These are phyloP conservation scores for Dendrocincla fuliginosa DNA, from an alignment of 2,797 vertebrate genomes.

Conservation along the genomic window DNA sequence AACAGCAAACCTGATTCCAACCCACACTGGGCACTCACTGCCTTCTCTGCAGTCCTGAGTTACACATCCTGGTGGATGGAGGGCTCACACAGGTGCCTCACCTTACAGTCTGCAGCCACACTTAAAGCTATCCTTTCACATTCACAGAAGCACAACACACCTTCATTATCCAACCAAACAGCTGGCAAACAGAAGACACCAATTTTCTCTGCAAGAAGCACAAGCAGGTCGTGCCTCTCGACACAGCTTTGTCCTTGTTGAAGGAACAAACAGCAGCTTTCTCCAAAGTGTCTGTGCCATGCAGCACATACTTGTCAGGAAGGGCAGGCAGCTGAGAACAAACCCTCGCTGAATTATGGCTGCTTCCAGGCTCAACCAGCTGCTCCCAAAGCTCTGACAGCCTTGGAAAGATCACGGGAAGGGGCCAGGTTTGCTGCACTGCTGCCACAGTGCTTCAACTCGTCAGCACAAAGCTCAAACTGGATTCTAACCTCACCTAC, in stretches of 20 bases:
- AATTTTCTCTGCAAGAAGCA: neutral
- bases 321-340: neutral
- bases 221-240: neutral
- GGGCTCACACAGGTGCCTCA: rapidly evolving
- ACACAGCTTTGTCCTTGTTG: neutral
- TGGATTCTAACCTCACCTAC: neutral
- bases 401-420: neutral
- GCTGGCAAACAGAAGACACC: neutral
- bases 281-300: neutral
- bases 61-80: rapidly evolving
- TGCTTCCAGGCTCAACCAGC: neutral
- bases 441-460: neutral
- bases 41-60: neutral
- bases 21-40: neutral
- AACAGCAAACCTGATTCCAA: conserved; percentile 12
- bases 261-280: neutral
- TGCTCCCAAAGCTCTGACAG: neutral
- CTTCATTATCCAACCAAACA: neutral
- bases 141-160: neutral
- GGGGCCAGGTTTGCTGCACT: neutral
- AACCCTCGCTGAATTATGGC: neutral
- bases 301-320: neutral
- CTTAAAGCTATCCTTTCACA: neutral
- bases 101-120: no score
- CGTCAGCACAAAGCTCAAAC: neutral